phyloP scores from a whole-genome alignment of 2,113 vertebrate genomes.

The Litocranius walleri region DNA sequence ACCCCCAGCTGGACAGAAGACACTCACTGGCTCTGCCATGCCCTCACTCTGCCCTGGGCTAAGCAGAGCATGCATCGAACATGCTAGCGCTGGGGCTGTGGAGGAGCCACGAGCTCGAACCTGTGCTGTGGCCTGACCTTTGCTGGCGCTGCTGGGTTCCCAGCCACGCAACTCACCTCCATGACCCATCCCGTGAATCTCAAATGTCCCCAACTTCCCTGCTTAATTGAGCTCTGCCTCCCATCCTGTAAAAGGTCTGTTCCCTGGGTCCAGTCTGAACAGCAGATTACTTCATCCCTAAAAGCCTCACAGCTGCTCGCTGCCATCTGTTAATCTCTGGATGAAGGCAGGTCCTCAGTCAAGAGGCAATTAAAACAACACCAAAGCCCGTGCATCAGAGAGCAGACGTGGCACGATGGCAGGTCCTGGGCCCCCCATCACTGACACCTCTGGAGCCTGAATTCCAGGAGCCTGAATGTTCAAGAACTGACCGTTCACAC shows the following conservation, averaged over 20 bases:
- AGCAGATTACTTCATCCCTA: neutral
- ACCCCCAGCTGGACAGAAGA: neutral
- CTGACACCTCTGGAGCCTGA: neutral
- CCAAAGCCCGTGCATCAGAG: neutral
- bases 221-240: neutral
- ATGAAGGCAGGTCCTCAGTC: neutral
- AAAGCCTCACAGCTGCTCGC: neutral
- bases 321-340: neutral
- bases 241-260: neutral
- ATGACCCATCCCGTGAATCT: neutral
- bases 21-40: fast-evolving
- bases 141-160: neutral
- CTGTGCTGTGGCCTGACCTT: neutral
- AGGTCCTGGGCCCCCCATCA: neutral
- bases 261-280: neutral
- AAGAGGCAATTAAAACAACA: neutral
- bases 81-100: neutral
- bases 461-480: neutral
- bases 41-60: neutral
- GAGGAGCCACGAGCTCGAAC: neutral
- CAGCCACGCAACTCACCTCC: neutral
- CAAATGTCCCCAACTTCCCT: neutral
- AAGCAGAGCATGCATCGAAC: neutral
- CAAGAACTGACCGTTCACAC: neutral
- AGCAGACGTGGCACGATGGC: neutral